These are phyloP conservation scores for Bostrychus sinensis DNA, from an alignment of 2,113 vertebrate genomes.

Conservation along the genomic window DNA sequence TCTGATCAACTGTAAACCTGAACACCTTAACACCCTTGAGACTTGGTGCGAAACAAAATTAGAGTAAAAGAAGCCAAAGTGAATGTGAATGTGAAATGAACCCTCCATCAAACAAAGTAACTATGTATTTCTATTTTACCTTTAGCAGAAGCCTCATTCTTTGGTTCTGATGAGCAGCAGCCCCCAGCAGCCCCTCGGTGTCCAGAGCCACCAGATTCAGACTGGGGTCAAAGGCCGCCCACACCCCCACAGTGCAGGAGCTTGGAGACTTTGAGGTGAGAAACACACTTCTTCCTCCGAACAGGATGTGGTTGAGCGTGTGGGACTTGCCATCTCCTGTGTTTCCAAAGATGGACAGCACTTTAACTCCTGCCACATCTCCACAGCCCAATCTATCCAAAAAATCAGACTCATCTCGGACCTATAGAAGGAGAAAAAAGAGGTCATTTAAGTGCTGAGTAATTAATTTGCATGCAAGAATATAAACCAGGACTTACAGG, in stretches of 20 bases:
- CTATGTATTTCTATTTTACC: slow-evolving; percentile 26
- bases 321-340: slow-evolving; percentile 87
- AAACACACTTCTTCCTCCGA: slow-evolving; percentile 75
- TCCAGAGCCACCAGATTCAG: slow-evolving; percentile 79
- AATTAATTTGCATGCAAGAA: too few species aligned
- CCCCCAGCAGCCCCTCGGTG: slow-evolving; percentile 82
- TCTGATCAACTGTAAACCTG: too few species aligned
- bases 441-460: too few species aligned
- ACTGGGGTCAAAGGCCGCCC: slow-evolving; percentile 79
- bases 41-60: too few species aligned
- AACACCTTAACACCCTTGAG: too few species aligned
- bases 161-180: slow-evolving; percentile 79
- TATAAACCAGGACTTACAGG: too few species aligned
- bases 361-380: slow-evolving; percentile 75
- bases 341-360: slow-evolving; percentile 86
- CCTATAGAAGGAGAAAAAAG: slow-evolving; percentile 52
- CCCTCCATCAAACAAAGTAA: too few species aligned
- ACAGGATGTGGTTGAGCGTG: slow-evolving; percentile 84
- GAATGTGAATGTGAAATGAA: too few species aligned
- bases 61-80: too few species aligned
- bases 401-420: slow-evolving; percentile 72
- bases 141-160: slow-evolving; percentile 82
- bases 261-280: slow-evolving; percentile 81
- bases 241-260: slow-evolving; percentile 84
- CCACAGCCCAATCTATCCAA: slow-evolving; percentile 74